Conservation (phyloP, 2,888 invertebrate species). For the Creontiades dilutus region DNA sequence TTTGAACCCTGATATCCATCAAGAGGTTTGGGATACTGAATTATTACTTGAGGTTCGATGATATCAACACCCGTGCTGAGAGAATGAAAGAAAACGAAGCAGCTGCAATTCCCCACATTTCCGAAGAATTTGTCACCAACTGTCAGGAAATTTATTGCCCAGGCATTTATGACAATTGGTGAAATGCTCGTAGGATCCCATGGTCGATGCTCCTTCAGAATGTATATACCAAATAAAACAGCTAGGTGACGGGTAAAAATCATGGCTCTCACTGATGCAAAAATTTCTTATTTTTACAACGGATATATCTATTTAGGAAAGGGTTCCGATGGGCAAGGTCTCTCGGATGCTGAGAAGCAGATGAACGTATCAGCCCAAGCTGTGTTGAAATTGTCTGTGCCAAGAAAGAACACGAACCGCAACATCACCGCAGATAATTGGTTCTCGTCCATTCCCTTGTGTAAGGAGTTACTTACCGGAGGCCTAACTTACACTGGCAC, state of each 20-base stretch:
- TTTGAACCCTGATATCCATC: neutral
- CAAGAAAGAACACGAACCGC: neutral
- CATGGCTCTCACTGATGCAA: too few relatives aligned
- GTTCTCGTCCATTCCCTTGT: neutral
- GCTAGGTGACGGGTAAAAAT: neutral
- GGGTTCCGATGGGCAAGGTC: neutral
- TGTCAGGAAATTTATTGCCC: too few relatives aligned
- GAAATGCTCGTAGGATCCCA: neutral
- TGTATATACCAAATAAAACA: conserved; percentile 63
- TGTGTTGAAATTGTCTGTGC: neutral
- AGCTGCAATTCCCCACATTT: neutral
- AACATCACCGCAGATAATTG: neutral
- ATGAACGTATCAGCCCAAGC: neutral
- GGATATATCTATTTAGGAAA: neutral
- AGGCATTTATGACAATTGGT: neutral
- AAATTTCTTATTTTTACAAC: neutral
- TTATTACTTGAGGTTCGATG: neutral
- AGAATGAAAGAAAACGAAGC: neutral
- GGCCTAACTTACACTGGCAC: neutral
- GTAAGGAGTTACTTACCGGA: neutral
- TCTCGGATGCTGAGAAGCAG: neutral
- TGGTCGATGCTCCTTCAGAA: conserved; percentile 61
- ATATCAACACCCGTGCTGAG: neutral
- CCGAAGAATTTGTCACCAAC: neutral
- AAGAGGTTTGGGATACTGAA: neutral